These are phyloP conservation scores for Andrena marginata DNA, from an alignment of 2,888 invertebrate species.

Conservation along the genomic window DNA sequence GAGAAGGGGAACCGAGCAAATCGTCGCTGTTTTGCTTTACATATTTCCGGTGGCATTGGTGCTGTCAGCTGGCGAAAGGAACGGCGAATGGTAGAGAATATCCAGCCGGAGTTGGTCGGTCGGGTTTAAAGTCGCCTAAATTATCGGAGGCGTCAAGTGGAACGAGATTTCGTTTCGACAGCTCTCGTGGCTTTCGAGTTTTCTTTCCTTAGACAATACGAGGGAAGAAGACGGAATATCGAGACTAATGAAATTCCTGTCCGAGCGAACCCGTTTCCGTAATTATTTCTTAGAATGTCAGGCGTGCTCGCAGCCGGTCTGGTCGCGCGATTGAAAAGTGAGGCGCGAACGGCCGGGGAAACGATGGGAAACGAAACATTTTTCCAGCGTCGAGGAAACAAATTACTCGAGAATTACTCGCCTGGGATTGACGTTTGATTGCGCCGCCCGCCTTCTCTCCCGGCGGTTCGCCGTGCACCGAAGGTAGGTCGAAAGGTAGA, in stretches of 20 bases:
- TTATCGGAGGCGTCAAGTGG: conserved; percentile 33
- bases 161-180: conserved; percentile 29
- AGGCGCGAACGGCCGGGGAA: conserved; percentile 44
- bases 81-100: conserved; percentile 17
- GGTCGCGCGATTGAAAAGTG: conserved; percentile 53
- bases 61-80: conserved; percentile 56
- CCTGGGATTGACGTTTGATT: conserved; percentile 82
- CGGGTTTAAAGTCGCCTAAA: background rate
- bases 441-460: conserved; percentile 60
- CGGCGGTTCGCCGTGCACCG: conserved; percentile 22
- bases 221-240: conserved; percentile 1
- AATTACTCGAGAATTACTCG: conserved; percentile 79
- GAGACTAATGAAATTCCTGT: conserved; percentile 39
- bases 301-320: conserved; percentile 5
- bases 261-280: conserved; percentile 34
- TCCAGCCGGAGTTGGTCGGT: background rate
- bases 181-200: background rate
- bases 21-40: conserved; percentile 81
- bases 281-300: conserved; percentile 55
- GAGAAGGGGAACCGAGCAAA: conserved; percentile 75
- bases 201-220: conserved; percentile 16
- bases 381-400: conserved; percentile 67
- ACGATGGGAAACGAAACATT: conserved; percentile 58
- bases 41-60: conserved; percentile 77
- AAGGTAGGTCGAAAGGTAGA: conserved; percentile 61